A percentile compares a stretch with the other conserved stretches of the same genome.
These are phyloP conservation scores for Tiliacea citrago DNA, from an alignment of 2,888 invertebrate species.

Conservation along the genomic window DNA sequence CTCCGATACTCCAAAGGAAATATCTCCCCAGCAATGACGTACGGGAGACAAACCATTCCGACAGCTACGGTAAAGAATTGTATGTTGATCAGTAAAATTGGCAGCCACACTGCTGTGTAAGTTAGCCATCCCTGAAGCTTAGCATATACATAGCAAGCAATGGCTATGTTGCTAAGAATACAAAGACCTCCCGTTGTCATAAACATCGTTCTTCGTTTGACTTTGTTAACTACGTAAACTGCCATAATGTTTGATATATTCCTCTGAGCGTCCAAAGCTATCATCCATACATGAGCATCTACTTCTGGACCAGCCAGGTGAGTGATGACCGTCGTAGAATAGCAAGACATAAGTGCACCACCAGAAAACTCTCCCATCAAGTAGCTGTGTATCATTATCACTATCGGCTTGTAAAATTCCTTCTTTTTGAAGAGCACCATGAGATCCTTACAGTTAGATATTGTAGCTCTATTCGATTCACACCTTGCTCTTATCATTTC, in stretches of 20 bases:
- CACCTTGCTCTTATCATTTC: constrained; percentile 78
- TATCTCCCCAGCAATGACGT: constrained; percentile 92
- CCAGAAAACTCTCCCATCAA: constrained; percentile 92
- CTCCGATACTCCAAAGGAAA: constrained; percentile 91
- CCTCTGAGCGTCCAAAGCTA: constrained; percentile 91
- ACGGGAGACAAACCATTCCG: constrained; percentile 91
- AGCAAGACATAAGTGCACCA: constrained; percentile 91
- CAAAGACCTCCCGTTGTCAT: constrained; percentile 90
- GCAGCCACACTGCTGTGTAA: constrained; percentile 78
- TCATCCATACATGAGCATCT: constrained; percentile 91
- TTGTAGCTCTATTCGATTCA: constrained; percentile 59
- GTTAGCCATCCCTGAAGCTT: constrained; percentile 66
- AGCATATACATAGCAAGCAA: constrained; percentile 82
- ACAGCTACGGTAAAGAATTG: constrained; percentile 89
- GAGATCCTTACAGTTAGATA: constrained; percentile 52
- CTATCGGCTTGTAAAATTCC: constrained; percentile 90
- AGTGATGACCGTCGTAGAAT: constrained; percentile 91
- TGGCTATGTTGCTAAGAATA: constrained; percentile 85
- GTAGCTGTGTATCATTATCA: constrained; percentile 90
- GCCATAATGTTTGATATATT: constrained; percentile 89
- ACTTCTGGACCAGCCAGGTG: constrained; percentile 88
- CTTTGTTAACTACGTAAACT: constrained; percentile 89
- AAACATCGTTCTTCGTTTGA: constrained; percentile 90
- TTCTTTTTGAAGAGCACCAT: constrained; percentile 73
- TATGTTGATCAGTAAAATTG: constrained; percentile 84